These are phyloP conservation scores for Meteorus cinctellus DNA, from an alignment of 2,888 invertebrate genomes.

Conservation along the genomic window DNA sequence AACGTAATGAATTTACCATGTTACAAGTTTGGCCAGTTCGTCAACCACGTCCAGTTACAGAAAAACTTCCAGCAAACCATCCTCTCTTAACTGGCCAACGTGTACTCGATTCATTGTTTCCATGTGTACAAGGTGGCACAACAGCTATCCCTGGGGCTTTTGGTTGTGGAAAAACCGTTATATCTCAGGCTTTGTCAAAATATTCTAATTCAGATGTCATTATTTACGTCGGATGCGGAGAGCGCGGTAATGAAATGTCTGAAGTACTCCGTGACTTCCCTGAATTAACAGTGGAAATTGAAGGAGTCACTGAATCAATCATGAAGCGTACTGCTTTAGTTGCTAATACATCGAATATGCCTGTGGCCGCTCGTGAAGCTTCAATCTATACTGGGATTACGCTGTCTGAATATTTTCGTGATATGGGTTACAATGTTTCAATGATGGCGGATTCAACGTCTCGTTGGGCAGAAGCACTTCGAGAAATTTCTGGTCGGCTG, in stretches of 20 bases:
- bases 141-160: conserved; percentile 99
- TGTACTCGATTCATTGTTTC: conserved; percentile 98
- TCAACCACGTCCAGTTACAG: conserved; percentile 95
- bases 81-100: conserved; percentile 98
- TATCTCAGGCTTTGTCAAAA: conserved; percentile 99
- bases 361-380: conserved; percentile 99
- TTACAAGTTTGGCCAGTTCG: conserved; percentile 99
- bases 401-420: conserved; percentile 98
- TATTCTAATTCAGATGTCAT: conserved; percentile 99
- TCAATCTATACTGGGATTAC: conserved; percentile 99
- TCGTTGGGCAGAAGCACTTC: conserved; percentile 99
- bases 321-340: conserved; percentile 99
- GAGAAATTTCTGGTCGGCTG: conserved; percentile 99
- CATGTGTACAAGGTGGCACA: conserved; percentile 99
- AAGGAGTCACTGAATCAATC: conserved; percentile 97
- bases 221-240: conserved; percentile 99
- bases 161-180: conserved; percentile 99
- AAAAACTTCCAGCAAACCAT: conserved; percentile 98
- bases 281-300: conserved; percentile 97
- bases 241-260: conserved; percentile 99
- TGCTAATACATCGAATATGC: conserved; percentile 99
- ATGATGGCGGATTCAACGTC: conserved; percentile 99
- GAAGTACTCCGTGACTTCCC: conserved; percentile 99
- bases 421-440: conserved; percentile 99
- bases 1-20: conserved; percentile 93